Percentiles rank a stretch among this genome's conserved stretches.
phyloP scores from a whole-genome alignment of 2,113 vertebrate genomes.

The Hemichromis elongatus region DNA sequence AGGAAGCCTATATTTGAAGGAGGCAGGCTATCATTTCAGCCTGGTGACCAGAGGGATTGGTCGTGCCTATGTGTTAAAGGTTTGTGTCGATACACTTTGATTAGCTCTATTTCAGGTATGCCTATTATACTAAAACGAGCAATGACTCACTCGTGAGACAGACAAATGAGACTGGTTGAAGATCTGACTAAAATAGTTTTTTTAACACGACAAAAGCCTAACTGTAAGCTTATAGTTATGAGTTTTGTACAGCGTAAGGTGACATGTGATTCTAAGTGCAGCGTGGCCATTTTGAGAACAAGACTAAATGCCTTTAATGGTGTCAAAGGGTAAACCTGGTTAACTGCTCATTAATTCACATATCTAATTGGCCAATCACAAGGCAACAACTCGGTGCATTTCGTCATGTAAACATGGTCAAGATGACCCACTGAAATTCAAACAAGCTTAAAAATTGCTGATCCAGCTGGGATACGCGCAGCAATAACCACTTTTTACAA shows the following conservation, averaged over 20 bases:
- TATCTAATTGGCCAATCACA: background rate
- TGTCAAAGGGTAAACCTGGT: background rate
- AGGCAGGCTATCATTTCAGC: background rate
- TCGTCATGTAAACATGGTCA: background rate
- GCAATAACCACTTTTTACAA: background rate
- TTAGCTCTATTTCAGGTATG: background rate
- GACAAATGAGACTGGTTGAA: background rate
- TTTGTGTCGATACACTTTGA: background rate
- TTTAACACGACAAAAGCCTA: background rate
- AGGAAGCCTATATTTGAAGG: background rate
- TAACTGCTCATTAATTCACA: background rate
- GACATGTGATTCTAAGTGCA: background rate
- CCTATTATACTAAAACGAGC: background rate
- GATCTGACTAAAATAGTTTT: background rate
- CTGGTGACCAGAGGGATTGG: background rate
- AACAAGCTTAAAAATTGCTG: background rate
- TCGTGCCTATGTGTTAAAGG: background rate
- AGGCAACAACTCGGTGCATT: background rate
- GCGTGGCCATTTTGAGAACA: background rate
- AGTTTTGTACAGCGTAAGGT: background rate
- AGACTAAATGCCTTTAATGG: background rate
- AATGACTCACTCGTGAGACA: background rate
- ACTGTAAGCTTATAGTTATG: background rate
- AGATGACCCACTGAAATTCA: background rate
- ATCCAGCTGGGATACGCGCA: background rate